Base-by-base conservation (phyloP, 1,140 invertebrate genomes). In the Zaprionus capensis region DNA sequence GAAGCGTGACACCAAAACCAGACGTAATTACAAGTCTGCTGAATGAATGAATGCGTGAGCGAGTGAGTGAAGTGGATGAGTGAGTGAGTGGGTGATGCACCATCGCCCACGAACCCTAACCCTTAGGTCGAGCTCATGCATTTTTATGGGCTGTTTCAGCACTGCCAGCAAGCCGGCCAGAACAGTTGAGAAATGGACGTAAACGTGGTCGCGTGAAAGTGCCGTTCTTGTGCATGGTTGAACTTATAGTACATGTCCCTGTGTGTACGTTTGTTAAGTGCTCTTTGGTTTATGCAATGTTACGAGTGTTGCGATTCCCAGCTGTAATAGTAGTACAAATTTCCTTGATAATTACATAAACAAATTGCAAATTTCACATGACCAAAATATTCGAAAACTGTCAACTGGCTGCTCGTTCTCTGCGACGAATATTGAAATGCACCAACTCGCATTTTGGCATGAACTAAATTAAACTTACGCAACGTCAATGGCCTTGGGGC, bases 141-240 rank as follows among this genome's bases (percentile, higher is more conserved):
- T 88, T 88, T 88, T 81, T 88, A 90, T 85, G 84, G 84, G 84
- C 56, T 79, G 69, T 22, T 69, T 7, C 51, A 67, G 46, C 51
- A 22, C 63, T 55, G 62, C 44, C 11, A 68, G 56, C 46, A 15
- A 34, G 64, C 22, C 11, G 36, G 61, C 68, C 28, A 62, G 69
- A 78, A 68, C 84, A 81, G 84, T 88, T 88, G 65, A 71, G 38
- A 76, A 58, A 70, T 66, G 63, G 46, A 81, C 71, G 81, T 79
- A 71, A 63, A 66, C 78, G 51, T 62, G 69, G 38, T 58, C 70
- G 70, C 58, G 31, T 63, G 57, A 63, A 63, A 71, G 72, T 56
- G 17, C 51, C 38, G 64, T 46, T 15, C 14, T 49, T 20, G 6
- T 49, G 51, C 20, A 26, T 66, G 28, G 53, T 14, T 51, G 17